phyloP scores from a whole-genome alignment of 35 echinoderm and acorn worm species.

The Amphiura filiformis region DNA sequence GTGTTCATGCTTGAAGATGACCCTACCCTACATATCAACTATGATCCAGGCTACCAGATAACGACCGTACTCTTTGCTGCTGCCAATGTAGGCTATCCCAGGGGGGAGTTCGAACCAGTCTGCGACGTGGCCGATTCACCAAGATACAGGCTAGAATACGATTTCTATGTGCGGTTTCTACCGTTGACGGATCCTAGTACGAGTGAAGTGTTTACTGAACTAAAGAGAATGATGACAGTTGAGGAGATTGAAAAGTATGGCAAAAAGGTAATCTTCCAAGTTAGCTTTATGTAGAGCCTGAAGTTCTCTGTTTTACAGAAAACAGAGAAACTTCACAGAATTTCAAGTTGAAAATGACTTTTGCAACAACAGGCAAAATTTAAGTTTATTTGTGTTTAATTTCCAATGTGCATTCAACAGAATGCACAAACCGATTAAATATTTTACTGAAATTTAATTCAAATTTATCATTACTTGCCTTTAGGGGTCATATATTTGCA shows the following conservation, averaged over 20 bases:
- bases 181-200: slow-evolving; percentile 7
- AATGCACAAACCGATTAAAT: too few relatives aligned
- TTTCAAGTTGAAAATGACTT: too few relatives aligned
- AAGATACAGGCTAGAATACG: slow-evolving; percentile 5
- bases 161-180: slow-evolving; percentile 38
- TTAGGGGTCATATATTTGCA: too few relatives aligned
- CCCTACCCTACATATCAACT: slow-evolving; percentile 47
- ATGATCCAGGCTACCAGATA: slow-evolving; percentile 16
- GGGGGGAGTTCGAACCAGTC: not conserved
- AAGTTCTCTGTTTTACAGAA: not conserved
- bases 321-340: not conserved
- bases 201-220: slow-evolving; percentile 14
- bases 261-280: slow-evolving; percentile 28
- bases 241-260: slow-evolving; percentile 42
- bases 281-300: not conserved
- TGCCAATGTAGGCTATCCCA: slow-evolving; percentile 22
- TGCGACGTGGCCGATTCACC: not conserved
- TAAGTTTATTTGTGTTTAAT: too few relatives aligned
- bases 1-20: slow-evolving; percentile 48
- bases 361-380: too few relatives aligned
- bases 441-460: too few relatives aligned
- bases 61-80: slow-evolving; percentile 47
- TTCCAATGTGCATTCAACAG: too few relatives aligned
- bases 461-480: too few relatives aligned
- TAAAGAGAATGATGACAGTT: slow-evolving; percentile 40